These are phyloP conservation scores for Amphipoea oculea DNA, from an alignment of 2,888 invertebrate genomes.

Conservation along the genomic window DNA sequence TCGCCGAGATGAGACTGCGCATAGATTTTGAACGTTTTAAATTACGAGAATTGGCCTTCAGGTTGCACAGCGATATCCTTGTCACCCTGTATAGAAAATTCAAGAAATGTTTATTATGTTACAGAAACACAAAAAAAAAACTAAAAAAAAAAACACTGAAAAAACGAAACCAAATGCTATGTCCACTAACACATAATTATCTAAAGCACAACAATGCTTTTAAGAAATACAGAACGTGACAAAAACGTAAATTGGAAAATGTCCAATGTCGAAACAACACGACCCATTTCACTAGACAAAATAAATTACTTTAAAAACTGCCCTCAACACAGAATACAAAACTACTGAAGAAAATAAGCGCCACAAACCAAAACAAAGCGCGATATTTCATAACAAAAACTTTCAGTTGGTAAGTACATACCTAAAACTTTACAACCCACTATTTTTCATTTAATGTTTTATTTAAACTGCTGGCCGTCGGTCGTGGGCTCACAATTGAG, in stretches of 20 bases:
- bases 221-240: too few species aligned
- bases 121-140: too few species aligned
- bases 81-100: too few species aligned
- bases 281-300: not conserved
- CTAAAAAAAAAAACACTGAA: too few species aligned
- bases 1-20: too few species aligned
- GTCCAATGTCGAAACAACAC: not conserved
- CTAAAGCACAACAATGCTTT: not conserved
- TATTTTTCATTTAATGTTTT: slow-evolving; percentile 46
- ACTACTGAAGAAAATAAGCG: slow-evolving; percentile 25
- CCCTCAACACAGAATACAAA: not conserved
- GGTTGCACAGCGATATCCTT: too few species aligned
- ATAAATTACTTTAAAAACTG: slow-evolving; percentile 11
- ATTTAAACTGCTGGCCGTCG: slow-evolving; percentile 32
- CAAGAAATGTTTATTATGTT: too few species aligned
- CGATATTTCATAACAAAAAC: slow-evolving; percentile 41
- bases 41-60: too few species aligned
- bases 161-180: not conserved
- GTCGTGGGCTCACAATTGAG: slow-evolving; percentile 11
- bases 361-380: slow-evolving; percentile 22
- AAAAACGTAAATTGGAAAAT: not conserved
- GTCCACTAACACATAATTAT: not conserved
- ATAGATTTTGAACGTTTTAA: too few species aligned
- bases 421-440: slow-evolving; percentile 27
- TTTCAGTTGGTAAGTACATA: slow-evolving; percentile 9